Evolutionary conservation across 1,140 invertebrate genomes (phyloP).

Genomic region (Lycorma delicatula): DNA sequence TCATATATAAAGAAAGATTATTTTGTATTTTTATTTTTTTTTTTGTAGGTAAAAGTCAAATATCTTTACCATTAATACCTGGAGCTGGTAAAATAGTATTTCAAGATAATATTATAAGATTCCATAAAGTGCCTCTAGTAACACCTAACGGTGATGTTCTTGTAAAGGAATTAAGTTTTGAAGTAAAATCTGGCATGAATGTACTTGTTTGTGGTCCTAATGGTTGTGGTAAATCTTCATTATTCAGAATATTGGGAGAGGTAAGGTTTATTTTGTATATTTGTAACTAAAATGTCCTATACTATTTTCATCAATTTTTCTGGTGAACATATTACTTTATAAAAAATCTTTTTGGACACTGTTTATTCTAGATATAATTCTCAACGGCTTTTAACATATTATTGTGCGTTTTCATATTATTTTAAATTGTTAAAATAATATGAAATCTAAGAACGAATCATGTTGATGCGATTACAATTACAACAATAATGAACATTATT

Average conservation of each 20-base stretch:
- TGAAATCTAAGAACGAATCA: too few species aligned
- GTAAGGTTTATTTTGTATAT: slow-evolving; percentile 39
- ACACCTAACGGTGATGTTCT: slow-evolving; percentile 97
- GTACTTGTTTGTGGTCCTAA: slow-evolving; percentile 96
- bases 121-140: slow-evolving; percentile 87
- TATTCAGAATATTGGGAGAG: slow-evolving; percentile 89
- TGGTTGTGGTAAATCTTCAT: slow-evolving; percentile 92
- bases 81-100: slow-evolving; percentile 74
- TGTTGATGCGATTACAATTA: too few species aligned
- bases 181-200: slow-evolving; percentile 91
- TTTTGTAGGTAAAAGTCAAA: too few species aligned
- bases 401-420: too few species aligned
- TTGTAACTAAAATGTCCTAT: background rate
- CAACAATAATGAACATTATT: too few species aligned
- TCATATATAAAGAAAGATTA: too few species aligned
- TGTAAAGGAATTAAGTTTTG: slow-evolving; percentile 79
- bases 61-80: slow-evolving; percentile 40
- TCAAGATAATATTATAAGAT: slow-evolving; percentile 86
- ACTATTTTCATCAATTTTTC: slow-evolving; percentile 8
- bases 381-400: background rate
- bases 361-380: background rate
- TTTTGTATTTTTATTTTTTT: too few species aligned
- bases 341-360: background rate
- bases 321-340: background rate
- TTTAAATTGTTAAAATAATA: too few species aligned